Conservation (phyloP, 2,113 vertebrate genomes). For the Procavia capensis region DNA sequence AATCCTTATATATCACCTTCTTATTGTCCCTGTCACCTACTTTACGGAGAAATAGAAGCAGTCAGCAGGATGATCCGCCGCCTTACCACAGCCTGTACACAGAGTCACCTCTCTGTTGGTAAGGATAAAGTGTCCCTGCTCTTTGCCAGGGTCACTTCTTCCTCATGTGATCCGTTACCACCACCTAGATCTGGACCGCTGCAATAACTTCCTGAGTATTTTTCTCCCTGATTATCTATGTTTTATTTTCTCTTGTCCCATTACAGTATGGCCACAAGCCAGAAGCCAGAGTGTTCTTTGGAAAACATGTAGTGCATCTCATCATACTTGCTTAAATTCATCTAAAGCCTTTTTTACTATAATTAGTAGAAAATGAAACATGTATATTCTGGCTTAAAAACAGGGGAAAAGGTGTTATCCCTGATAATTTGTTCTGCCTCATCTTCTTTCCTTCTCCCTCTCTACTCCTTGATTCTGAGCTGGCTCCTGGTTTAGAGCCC, state of each 20-base stretch:
- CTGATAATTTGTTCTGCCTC: not conserved
- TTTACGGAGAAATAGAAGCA: not conserved
- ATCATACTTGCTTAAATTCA: not conserved
- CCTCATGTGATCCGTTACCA: not conserved
- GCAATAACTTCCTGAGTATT: not conserved
- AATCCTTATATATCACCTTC: not conserved
- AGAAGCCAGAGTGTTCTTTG: not conserved
- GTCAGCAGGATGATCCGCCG: not conserved
- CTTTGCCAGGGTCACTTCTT: not conserved
- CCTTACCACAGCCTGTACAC: not conserved
- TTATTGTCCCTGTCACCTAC: not conserved
- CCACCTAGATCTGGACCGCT: too few species aligned
- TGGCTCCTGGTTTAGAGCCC: not conserved
- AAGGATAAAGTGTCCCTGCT: not conserved
- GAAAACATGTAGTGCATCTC: not conserved
- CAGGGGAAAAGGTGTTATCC: too few species aligned
- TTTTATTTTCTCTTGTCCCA: not conserved
- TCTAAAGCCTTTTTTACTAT: not conserved
- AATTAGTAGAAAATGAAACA: not conserved
- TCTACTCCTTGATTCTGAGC: not conserved
- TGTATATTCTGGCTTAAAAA: not conserved
- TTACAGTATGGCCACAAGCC: not conserved
- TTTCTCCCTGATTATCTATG: not conserved
- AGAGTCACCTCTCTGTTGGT: not conserved
- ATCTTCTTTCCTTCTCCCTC: not conserved